Conservation (phyloP, 2,888 invertebrate species). For the Philaethria dido region DNA sequence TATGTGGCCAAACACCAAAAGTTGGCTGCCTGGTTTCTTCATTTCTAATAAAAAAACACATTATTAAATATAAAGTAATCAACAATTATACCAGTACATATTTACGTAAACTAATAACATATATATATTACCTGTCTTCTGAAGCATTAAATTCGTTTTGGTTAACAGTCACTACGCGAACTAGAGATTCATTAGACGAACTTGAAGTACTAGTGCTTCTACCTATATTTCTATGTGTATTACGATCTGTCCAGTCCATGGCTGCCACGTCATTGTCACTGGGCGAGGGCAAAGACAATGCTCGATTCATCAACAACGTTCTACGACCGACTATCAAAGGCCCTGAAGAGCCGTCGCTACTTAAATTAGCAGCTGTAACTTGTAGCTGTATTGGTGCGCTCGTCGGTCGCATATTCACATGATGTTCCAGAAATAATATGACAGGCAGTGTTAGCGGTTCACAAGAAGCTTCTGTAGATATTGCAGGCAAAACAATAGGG, state of each 20-base stretch:
- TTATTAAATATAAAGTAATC: neutral
- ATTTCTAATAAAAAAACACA: slow-evolving; percentile 56
- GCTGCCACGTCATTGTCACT: slow-evolving; percentile 71
- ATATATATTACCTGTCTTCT: slow-evolving; percentile 67
- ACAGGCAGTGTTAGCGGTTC: slow-evolving; percentile 76
- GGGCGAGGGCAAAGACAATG: slow-evolving; percentile 73
- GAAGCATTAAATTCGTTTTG: slow-evolving; percentile 58
- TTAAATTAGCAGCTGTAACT: slow-evolving; percentile 76
- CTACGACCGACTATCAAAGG: slow-evolving; percentile 75
- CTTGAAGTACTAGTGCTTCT: slow-evolving; percentile 71
- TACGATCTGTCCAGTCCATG: slow-evolving; percentile 71
- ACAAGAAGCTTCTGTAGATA: slow-evolving; percentile 62
- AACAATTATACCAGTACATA: neutral
- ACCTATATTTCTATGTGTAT: slow-evolving; percentile 65
- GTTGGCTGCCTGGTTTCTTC: slow-evolving; percentile 76
- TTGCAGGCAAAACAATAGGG: slow-evolving; percentile 73
- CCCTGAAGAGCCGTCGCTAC: slow-evolving; percentile 69
- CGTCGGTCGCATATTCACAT: slow-evolving; percentile 75
- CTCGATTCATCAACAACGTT: slow-evolving; percentile 73
- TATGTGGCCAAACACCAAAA: slow-evolving; percentile 77
- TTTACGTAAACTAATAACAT: neutral
- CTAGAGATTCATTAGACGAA: slow-evolving; percentile 72
- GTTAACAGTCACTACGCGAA: slow-evolving; percentile 55
- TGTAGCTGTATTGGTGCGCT: slow-evolving; percentile 78
- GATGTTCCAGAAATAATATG: slow-evolving; percentile 75